A percentile compares a stretch with the other conserved stretches of the same genome.
phyloP scores from a whole-genome alignment of 2,888 invertebrate genomes.

The Nomada flava region DNA sequence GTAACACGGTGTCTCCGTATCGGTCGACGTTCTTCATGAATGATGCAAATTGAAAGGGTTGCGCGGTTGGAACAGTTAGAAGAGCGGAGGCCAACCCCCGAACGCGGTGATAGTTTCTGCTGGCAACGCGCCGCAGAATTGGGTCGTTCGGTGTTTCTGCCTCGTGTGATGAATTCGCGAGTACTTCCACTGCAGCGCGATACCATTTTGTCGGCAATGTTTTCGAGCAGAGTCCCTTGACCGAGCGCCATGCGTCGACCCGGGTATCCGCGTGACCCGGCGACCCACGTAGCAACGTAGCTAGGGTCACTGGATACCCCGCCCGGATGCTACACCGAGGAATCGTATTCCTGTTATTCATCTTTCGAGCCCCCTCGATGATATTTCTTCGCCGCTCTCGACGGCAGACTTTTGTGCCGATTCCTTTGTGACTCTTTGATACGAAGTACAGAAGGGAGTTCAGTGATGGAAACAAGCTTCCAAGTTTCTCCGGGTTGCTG shows the following conservation, averaged over 20 bases:
- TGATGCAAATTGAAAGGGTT: neutral
- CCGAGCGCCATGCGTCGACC: constrained; percentile 76
- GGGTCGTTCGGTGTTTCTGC: constrained; percentile 50
- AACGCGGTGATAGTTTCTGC: constrained; percentile 8
- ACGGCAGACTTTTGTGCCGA: neutral
- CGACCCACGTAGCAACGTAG: constrained; percentile 72
- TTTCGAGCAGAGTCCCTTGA: constrained; percentile 65
- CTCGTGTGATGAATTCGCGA: constrained; percentile 28
- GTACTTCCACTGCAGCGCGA: constrained; percentile 25
- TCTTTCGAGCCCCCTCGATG: neutral
- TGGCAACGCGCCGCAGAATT: constrained; percentile 37
- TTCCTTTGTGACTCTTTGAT: no score
- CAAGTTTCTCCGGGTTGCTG: no score
- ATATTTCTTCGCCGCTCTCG: neutral
- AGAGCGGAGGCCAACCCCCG: neutral
- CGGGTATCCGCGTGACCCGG: constrained; percentile 78
- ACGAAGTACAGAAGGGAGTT: no score
- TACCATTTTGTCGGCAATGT: constrained; percentile 39
- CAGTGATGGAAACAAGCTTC: no score
- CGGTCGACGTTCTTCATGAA: neutral
- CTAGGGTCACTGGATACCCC: constrained; percentile 74
- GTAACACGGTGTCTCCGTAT: no score
- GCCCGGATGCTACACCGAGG: constrained; percentile 54
- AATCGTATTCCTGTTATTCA: constrained; percentile 16
- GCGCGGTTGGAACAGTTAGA: no score